phyloP scores from a whole-genome alignment of 2,888 invertebrate species.

The Petrolisthes cinctipes region DNA sequence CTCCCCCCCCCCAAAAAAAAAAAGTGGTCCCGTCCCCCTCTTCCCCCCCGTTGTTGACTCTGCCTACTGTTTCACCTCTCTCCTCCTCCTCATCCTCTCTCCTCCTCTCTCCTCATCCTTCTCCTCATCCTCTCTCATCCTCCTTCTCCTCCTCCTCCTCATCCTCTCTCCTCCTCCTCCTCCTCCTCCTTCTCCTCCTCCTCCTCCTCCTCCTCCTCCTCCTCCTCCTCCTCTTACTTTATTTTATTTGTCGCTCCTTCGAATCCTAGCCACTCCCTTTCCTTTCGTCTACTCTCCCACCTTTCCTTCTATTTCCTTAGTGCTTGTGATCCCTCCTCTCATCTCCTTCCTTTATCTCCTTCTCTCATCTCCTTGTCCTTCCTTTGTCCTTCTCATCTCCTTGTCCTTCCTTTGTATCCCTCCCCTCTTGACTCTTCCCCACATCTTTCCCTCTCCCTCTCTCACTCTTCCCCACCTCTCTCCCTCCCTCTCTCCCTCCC shows the following conservation, averaged over 20 bases:
- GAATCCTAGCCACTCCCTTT: slow-evolving; percentile 11
- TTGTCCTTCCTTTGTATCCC: neutral
- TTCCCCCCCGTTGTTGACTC: no score
- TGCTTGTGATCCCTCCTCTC: no score
- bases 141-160: neutral
- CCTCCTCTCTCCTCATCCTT: no score
- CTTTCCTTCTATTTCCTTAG: slow-evolving; percentile 13
- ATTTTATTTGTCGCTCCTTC: no score
- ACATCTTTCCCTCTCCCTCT: neutral
- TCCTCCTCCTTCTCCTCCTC: neutral
- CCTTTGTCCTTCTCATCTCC: neutral
- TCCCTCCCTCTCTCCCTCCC: neutral
- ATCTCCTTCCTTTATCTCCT: neutral
- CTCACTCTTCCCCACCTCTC: neutral
- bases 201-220: neutral
- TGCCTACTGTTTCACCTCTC: no score
- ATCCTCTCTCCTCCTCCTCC: slow-evolving; percentile 18
- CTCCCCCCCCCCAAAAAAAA: no score
- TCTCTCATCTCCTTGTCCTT: neutral
- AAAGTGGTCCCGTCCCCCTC: no score
- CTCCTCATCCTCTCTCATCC: neutral
- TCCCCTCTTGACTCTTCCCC: slow-evolving; percentile 5
- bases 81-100: no score
- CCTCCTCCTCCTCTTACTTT: neutral
- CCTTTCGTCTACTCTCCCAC: neutral